phyloP scores from a whole-genome alignment of 2,113 vertebrate species.

The Corapipo altera region DNA sequence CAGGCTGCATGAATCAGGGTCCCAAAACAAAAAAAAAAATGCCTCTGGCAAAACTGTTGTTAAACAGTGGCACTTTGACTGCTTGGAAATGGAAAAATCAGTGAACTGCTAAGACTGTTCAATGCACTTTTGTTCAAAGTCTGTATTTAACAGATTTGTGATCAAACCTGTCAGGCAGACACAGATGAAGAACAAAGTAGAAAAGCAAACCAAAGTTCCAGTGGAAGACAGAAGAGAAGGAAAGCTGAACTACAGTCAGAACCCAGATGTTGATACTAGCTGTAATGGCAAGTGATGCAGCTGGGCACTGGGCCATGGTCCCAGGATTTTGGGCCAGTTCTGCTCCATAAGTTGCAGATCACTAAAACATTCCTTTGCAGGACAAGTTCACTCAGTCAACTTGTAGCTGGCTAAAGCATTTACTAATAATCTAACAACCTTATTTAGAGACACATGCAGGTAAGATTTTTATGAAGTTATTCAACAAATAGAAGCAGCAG shows the following conservation, averaged over 20 bases:
- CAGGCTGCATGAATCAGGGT: neutral
- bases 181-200: neutral
- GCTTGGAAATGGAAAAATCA: constrained; percentile 1
- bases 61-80: neutral
- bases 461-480: neutral
- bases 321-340: neutral
- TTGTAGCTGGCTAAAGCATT: neutral
- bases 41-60: neutral
- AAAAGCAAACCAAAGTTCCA: neutral
- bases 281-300: neutral
- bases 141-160: neutral
- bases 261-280: neutral
- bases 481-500: neutral
- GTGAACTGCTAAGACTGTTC: neutral
- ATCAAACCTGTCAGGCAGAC: neutral
- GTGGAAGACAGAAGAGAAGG: neutral
- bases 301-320: neutral
- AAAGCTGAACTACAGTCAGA: neutral
- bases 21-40: neutral
- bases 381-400: neutral
- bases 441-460: neutral
- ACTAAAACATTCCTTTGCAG: neutral
- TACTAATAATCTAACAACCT: neutral
- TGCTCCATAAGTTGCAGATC: neutral
- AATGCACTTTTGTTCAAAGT: neutral